phyloP scores from a whole-genome alignment of 2,888 invertebrate species.

The Marronus borbonicus region DNA sequence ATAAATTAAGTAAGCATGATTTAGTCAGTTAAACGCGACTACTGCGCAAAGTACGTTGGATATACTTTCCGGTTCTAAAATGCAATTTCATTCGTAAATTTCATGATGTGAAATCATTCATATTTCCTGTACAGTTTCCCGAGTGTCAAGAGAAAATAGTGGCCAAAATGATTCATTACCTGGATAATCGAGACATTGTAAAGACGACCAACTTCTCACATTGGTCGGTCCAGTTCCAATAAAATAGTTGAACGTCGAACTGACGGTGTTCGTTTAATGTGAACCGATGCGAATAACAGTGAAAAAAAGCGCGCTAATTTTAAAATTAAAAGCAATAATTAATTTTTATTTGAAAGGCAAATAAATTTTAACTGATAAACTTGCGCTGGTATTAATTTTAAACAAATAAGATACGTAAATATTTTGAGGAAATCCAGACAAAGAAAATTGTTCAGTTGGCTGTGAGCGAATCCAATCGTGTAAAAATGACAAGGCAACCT shows the following conservation, averaged over 20 bases:
- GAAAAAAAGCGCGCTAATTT: neutral
- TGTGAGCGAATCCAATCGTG: neutral
- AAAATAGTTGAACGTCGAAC: neutral
- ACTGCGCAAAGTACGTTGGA: neutral
- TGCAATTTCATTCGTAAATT: neutral
- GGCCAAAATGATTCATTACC: neutral
- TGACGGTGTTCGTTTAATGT: neutral
- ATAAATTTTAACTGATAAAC: too few species aligned
- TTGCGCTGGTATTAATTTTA: neutral
- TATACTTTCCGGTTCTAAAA: neutral
- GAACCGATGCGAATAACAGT: neutral
- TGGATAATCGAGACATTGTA: neutral
- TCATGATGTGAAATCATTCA: neutral
- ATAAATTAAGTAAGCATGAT: conserved; percentile 9
- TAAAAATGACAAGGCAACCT: conserved; percentile 30
- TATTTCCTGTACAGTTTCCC: neutral
- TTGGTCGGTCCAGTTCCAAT: neutral
- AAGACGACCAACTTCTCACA: neutral
- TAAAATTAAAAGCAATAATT: conserved; percentile 1
- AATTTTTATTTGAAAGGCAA: too few species aligned
- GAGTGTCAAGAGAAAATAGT: neutral
- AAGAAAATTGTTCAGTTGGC: neutral
- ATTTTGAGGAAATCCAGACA: conserved; percentile 8
- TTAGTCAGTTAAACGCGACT: conserved; percentile 6
- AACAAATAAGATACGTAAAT: conserved; percentile 1